These are phyloP conservation scores for Heteromyza rotundicornis DNA, from an alignment of 2,888 invertebrate genomes.

Conservation along the genomic window DNA sequence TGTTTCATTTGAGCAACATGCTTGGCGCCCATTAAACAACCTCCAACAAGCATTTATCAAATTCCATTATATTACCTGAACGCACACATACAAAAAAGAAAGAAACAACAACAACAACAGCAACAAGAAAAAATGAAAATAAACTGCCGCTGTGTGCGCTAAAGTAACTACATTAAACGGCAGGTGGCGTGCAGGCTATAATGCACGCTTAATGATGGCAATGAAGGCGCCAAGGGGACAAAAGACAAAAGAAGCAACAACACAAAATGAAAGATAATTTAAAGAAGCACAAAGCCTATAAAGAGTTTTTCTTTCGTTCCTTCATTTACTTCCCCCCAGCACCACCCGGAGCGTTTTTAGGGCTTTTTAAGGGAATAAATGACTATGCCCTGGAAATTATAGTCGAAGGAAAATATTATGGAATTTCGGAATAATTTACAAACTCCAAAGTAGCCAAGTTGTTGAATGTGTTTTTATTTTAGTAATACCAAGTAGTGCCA, in stretches of 20 bases:
- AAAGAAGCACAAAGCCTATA: no score
- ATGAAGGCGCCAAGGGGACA: constrained; percentile 56
- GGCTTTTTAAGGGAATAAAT: no score
- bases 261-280: not conserved
- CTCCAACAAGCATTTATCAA: constrained; percentile 4
- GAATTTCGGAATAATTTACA: no score
- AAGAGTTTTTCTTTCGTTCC: no score
- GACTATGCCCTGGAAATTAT: no score
- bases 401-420: no score
- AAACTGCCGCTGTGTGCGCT: not conserved
- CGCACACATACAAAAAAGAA: not conserved
- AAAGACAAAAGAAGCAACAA: constrained; percentile 37
- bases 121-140: not conserved
- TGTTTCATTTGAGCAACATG: not conserved
- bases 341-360: no score
- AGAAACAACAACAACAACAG: not conserved
- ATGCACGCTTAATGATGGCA: constrained; percentile 53
- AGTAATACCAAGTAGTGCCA: no score
- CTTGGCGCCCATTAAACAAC: not conserved
- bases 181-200: constrained; percentile 42
- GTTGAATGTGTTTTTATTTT: no score
- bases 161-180: constrained; percentile 36
- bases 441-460: no score
- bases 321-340: no score
- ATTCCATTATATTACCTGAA: constrained; percentile 4